phyloP scores from a whole-genome alignment of 1,140 invertebrate genomes.

The Lasioglossum albipes region DNA sequence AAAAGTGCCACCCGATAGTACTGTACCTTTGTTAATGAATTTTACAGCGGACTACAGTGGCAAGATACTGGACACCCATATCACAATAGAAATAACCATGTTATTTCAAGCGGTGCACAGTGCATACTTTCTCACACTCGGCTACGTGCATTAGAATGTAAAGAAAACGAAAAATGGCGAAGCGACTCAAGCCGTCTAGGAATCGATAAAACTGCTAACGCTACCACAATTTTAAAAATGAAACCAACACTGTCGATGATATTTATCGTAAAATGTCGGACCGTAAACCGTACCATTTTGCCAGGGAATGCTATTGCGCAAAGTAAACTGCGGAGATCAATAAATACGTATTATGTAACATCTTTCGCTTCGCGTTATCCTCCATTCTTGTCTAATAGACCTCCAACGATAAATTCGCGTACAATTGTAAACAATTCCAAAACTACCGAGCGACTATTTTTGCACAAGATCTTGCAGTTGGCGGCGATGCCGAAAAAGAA shows the following conservation, averaged over 20 bases:
- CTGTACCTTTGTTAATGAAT: neutral
- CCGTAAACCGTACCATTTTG: neutral
- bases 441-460: no score
- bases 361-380: neutral
- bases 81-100: neutral
- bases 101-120: neutral
- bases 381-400: neutral
- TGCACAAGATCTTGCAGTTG: no score
- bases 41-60: neutral
- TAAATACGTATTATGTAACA: neutral
- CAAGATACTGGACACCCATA: conserved; percentile 12
- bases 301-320: neutral
- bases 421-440: no score
- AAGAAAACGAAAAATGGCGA: neutral
- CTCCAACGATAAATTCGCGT: no score
- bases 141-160: neutral
- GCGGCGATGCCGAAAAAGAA: no score
- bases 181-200: neutral
- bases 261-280: neutral
- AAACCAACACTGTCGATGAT: neutral
- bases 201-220: neutral
- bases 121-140: neutral
- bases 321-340: conserved; percentile 1
- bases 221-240: neutral
- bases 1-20: neutral